Evolutionary conservation across 2,113 vertebrate species (phyloP), one percentile per base, ranked within the genome.

Genomic region (Stegastes partitus): DNA sequence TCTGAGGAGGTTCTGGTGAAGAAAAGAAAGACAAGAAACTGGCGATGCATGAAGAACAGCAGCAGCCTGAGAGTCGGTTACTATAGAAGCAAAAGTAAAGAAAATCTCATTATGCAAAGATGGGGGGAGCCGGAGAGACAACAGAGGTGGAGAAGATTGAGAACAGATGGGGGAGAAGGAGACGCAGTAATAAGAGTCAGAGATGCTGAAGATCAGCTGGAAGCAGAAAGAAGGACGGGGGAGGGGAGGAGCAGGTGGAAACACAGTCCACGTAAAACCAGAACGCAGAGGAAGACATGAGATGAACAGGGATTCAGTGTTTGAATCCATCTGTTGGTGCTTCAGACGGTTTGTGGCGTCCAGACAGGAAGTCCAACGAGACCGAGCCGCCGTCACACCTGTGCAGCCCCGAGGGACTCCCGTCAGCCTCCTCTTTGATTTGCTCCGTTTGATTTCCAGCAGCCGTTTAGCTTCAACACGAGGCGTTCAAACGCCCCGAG

Each of bases 381-480:
- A 45, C 19, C 54, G 2, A 59, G 23, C 22, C 26, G 44, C 31
- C 8, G 31, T 54, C 23, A 69, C 25, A 70, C 16, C 51, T 31
- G 42, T 45, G 31, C 65, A 69, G 51, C 57, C 57, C 26, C 49
- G 31, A 34, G 31, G 31, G 31, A 34, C 31, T 34, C 31, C 7
- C 51, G 5, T 11, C 49, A 68, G 39, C 50, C 28, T 31, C 56
- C 15, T 9, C 55, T 73, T 56, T 77, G 55, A 67, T 82, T 67
- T 19, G 15, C 49, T 56, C 15, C 3, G 53, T 76, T 64, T 82
- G 66, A 61, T 54, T 58, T 12, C 51, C 25, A 15, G 65, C 58
- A 31, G 50, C 12, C 62, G 25, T 78, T 83, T 63, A 64, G 68
- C 16, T 68, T 61, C 61, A 21, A n/a, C 73, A 73, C 0, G 55